A percentile compares a stretch with the other conserved stretches of the same genome.
Conservation (phyloP, 1,140 invertebrate species). For the Lepidurus arcticus region DNA sequence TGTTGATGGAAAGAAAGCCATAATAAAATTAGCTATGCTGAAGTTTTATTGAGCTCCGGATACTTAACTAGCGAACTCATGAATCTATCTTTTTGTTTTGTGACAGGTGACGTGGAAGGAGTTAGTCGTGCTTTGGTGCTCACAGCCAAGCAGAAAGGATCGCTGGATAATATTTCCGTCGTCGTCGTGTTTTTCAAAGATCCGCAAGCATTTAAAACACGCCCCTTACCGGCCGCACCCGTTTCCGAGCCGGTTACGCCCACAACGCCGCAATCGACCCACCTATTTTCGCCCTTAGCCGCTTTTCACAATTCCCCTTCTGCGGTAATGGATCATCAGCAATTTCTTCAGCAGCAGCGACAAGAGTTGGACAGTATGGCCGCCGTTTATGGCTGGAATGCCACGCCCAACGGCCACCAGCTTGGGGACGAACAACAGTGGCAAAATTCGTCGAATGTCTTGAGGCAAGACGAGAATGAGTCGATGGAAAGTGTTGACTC, state of each 20-base stretch:
- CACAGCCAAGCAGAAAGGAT: conserved; percentile 65
- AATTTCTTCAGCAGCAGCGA: conserved; percentile 35
- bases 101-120: conserved; percentile 41
- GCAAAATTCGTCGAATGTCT: conserved; percentile 25
- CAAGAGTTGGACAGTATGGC: conserved; percentile 28
- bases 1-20: too few relatives aligned
- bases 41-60: too few relatives aligned
- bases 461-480: conserved; percentile 11
- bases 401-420: conserved; percentile 31
- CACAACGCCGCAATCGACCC: conserved; percentile 35
- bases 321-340: conserved; percentile 37
- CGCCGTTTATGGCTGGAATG: conserved; percentile 36
- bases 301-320: conserved; percentile 38
- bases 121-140: conserved; percentile 61
- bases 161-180: conserved; percentile 80
- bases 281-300: conserved; percentile 36
- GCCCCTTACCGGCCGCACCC: conserved; percentile 35
- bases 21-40: too few relatives aligned
- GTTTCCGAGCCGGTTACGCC: conserved; percentile 27
- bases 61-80: too few relatives aligned
- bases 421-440: conserved; percentile 9
- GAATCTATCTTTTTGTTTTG: too few relatives aligned
- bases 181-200: conserved; percentile 78
- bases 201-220: conserved; percentile 48
- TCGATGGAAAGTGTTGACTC: conserved; percentile 11